Percentiles rank a stretch among this genome's conserved stretches.
Conservation (phyloP, 2,888 invertebrate genomes). For the Ethmia dodecea region DNA sequence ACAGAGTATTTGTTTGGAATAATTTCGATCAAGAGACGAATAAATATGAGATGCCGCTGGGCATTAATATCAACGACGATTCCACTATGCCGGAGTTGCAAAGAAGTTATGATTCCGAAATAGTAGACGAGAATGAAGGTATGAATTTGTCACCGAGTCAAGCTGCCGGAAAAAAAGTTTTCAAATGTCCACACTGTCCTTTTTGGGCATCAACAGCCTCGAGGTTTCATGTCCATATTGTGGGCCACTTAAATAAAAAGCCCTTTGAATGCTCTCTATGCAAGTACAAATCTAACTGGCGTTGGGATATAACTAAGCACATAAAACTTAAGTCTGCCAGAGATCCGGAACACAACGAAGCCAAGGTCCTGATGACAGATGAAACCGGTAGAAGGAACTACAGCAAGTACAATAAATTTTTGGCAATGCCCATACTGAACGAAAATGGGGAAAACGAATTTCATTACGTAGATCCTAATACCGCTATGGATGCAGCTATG, state of each 20-base stretch:
- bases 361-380: conserved; percentile 92
- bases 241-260: conserved; percentile 94
- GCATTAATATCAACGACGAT: conserved; percentile 66
- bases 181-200: conserved; percentile 94
- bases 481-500: conserved; percentile 56
- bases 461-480: conserved; percentile 58
- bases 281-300: conserved; percentile 96
- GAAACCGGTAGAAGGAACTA: conserved; percentile 94
- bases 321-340: conserved; percentile 92
- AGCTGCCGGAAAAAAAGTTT: conserved; percentile 86
- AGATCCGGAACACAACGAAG: conserved; percentile 88
- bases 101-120: conserved; percentile 53
- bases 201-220: conserved; percentile 96
- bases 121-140: conserved; percentile 70
- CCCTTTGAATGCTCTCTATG: conserved; percentile 97
- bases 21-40: conserved; percentile 72
- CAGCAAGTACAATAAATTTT: conserved; percentile 94
- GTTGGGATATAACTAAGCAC: conserved; percentile 98
- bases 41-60: conserved; percentile 60
- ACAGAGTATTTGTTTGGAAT: conserved; percentile 90
- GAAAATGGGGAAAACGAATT: conserved; percentile 72
- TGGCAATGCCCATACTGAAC: conserved; percentile 80
- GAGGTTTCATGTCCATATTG: conserved; percentile 95
- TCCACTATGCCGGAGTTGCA: conserved; percentile 55
- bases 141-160: conserved; percentile 80